phyloP scores from a whole-genome alignment of 1,140 invertebrate genomes.

The Delia radicum region DNA sequence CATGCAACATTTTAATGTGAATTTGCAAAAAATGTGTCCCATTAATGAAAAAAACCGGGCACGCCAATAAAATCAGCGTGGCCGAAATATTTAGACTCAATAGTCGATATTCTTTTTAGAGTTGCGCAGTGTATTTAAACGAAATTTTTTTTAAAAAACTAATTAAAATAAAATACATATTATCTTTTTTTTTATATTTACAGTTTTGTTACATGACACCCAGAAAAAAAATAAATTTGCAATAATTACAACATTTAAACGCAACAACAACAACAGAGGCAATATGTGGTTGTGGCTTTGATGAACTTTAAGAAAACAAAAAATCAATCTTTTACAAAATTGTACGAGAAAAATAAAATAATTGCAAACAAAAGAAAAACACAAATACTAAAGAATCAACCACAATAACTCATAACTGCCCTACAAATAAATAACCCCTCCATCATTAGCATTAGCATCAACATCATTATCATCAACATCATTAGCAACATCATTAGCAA shows the following conservation, averaged over 20 bases:
- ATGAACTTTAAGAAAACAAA: not conserved
- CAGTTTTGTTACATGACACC: constrained; percentile 3
- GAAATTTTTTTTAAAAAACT: no score
- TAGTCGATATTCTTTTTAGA: no score
- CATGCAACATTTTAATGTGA: no score
- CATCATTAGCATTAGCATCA: not conserved
- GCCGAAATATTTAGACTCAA: no score
- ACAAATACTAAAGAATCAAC: not conserved
- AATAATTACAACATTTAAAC: constrained; percentile 17
- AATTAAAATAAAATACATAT: no score
- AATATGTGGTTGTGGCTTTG: constrained; percentile 13
- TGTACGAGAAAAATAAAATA: not conserved
- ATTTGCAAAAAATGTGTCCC: no score
- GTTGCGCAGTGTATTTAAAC: no score
- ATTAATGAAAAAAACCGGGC: no score
- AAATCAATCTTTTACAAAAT: not conserved
- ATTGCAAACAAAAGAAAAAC: not conserved
- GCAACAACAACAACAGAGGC: not conserved
- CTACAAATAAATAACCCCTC: not conserved
- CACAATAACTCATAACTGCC: not conserved
- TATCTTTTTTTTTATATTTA: not conserved
- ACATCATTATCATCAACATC: not conserved
- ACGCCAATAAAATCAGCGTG: no score
- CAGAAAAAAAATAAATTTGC: not conserved
- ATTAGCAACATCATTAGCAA: not conserved